Evolutionary conservation across 92 coral and sea anemone genomes (phyloP), one percentile per base, ranked within the genome.

Genomic region (Parazoanthus atlanticus): DNA sequence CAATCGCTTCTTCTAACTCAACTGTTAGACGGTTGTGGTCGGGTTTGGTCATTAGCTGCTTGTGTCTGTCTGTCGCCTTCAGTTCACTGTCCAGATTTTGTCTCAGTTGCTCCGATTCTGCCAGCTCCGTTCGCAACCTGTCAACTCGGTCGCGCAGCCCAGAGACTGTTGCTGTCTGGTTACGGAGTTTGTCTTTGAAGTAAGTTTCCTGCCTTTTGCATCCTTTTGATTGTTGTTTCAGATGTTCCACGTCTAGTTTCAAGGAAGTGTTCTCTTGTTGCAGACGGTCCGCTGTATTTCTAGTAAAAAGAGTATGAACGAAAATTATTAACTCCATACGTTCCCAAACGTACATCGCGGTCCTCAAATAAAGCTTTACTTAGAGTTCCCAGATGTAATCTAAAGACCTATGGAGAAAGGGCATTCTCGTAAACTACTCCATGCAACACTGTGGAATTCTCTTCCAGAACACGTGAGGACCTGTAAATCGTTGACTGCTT

Each of bases 1-100:
- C 78, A 41, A 84, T 46, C 41, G 64, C 78, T 28, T 28, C 77
- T 84, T 84, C 78, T 31, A 84, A 21, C 78, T 84, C 78, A 5
- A 52, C 43, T 29, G 78, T 43, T 29, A 40, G 43, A 70, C 21
- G 65, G 34, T 23, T 69, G 16, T 84, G 78, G 23, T 70, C 77
- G 23, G 40, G 38, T 21, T 84, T 67, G 29, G 38, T 6, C 61
- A 28, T 5, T 40, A 69, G 25, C 17, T 19, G n/a, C 78, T 41
- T n/a, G 29, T 56, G 46, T 21, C 46, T 54, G 58, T 80, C 84
- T 72, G 46, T 84, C 34, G 43, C 46, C 41, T 43, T 70, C 74
- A 84, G 23, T 84, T 41, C 26, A 11, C 41, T 47, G 7, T 84
- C 43, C 7, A 84, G 36, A 46, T 43, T 71, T 29, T 46, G 21